These are phyloP conservation scores for Phallusia fumigata DNA, from an alignment of 23 tunicate species.

Conservation along the genomic window DNA sequence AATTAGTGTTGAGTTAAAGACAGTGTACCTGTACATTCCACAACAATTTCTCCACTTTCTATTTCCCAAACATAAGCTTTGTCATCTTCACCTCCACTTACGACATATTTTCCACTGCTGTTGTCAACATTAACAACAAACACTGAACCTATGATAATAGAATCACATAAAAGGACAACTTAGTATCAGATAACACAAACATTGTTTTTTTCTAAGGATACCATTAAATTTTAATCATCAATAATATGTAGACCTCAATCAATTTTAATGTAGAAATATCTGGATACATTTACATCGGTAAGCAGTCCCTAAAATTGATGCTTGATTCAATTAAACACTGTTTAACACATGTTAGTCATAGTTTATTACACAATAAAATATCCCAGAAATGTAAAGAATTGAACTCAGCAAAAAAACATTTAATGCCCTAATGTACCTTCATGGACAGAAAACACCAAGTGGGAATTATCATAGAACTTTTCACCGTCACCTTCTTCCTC, in stretches of 20 bases:
- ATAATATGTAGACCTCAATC: too few species aligned
- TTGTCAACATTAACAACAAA: slow-evolving; percentile 63
- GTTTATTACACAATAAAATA: background rate
- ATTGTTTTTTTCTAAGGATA: too few species aligned
- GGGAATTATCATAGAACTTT: slow-evolving; percentile 43
- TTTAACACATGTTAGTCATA: too few species aligned
- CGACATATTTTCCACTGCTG: slow-evolving; percentile 31
- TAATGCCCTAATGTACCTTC: slow-evolving; percentile 22
- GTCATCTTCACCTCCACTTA: slow-evolving; percentile 83
- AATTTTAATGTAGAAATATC: too few species aligned
- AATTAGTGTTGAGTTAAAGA: too few species aligned
- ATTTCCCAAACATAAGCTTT: slow-evolving; percentile 89
- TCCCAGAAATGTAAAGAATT: background rate
- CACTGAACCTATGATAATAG: slow-evolving; percentile 34
- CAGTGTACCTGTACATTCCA: slow-evolving; percentile 25
- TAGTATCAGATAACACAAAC: background rate
- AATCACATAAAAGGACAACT: too few species aligned
- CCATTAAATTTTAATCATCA: too few species aligned
- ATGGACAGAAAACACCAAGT: slow-evolving; percentile 35
- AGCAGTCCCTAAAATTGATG: too few species aligned
- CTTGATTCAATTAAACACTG: too few species aligned
- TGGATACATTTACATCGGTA: too few species aligned
- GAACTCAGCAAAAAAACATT: background rate
- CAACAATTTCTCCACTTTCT: slow-evolving; percentile 35
- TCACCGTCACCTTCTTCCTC: slow-evolving; percentile 19